Evolutionary conservation across 2,888 invertebrate genomes (phyloP).

Genomic region (Idaea aversata): DNA sequence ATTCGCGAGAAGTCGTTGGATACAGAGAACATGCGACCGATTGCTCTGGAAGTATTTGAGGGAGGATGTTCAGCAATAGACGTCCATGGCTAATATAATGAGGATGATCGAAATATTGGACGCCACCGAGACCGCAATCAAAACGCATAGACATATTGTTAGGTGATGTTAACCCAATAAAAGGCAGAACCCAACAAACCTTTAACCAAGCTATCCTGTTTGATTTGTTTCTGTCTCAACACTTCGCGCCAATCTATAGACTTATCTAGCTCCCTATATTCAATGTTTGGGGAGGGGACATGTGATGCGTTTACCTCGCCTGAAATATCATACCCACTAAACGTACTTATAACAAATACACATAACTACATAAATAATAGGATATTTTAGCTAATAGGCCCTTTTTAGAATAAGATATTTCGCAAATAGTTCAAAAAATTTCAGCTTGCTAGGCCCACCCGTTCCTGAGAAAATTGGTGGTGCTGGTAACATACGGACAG

Average conservation of each 20-base stretch:
- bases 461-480: too few relatives aligned
- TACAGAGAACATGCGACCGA: too few relatives aligned
- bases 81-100: too few relatives aligned
- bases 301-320: slow-evolving; percentile 61
- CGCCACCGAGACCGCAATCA: too few relatives aligned
- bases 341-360: slow-evolving; percentile 38
- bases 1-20: too few relatives aligned
- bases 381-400: background rate
- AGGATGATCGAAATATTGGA: too few relatives aligned
- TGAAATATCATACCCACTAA: slow-evolving; percentile 41
- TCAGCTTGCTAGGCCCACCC: too few relatives aligned
- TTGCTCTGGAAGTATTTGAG: too few relatives aligned
- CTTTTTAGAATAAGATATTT: too few relatives aligned
- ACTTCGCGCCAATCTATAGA: slow-evolving; percentile 75
- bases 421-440: too few relatives aligned
- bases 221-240: slow-evolving; percentile 57
- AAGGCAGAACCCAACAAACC: slow-evolving; percentile 62
- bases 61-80: too few relatives aligned
- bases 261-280: slow-evolving; percentile 75
- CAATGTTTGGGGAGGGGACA: slow-evolving; percentile 64
- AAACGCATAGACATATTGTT: background rate
- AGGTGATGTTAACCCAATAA: slow-evolving; percentile 10
- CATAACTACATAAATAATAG: slow-evolving; percentile 29
- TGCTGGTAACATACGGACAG: too few relatives aligned
- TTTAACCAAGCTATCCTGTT: slow-evolving; percentile 63